These are phyloP conservation scores for Capreolus pygargus DNA, from an alignment of 2,113 vertebrate genomes.

Conservation along the genomic window DNA sequence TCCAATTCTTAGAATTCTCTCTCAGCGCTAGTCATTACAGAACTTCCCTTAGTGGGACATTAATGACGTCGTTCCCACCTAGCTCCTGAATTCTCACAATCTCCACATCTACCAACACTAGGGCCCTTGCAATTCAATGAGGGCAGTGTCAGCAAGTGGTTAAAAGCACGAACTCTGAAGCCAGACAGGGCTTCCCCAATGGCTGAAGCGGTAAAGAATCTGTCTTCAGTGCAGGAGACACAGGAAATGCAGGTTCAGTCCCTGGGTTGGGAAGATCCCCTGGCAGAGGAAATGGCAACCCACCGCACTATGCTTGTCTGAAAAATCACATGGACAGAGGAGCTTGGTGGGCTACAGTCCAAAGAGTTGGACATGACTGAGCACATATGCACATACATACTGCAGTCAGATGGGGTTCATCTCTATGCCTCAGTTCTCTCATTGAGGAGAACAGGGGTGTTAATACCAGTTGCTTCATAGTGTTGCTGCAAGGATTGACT, in stretches of 20 bases:
- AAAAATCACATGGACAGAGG: not conserved
- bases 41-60: not conserved
- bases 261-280: not conserved
- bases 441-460: not conserved
- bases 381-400: not conserved
- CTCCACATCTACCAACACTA: not conserved
- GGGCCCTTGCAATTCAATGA: not conserved
- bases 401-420: not conserved
- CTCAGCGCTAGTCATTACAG: not conserved
- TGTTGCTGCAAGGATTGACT: not conserved
- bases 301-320: not conserved
- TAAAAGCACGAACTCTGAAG: not conserved
- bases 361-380: not conserved
- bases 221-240: not conserved
- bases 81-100: not conserved
- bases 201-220: fast-evolving
- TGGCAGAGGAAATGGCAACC: not conserved
- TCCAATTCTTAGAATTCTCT: not conserved
- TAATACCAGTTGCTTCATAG: not conserved
- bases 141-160: no score
- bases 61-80: not conserved
- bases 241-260: not conserved
- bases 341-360: not conserved
- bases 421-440: not conserved
- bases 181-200: not conserved